Percentiles rank a stretch among this genome's conserved stretches.
Conservation (phyloP, 1,140 invertebrate species). For the Lepidostoma basale region DNA sequence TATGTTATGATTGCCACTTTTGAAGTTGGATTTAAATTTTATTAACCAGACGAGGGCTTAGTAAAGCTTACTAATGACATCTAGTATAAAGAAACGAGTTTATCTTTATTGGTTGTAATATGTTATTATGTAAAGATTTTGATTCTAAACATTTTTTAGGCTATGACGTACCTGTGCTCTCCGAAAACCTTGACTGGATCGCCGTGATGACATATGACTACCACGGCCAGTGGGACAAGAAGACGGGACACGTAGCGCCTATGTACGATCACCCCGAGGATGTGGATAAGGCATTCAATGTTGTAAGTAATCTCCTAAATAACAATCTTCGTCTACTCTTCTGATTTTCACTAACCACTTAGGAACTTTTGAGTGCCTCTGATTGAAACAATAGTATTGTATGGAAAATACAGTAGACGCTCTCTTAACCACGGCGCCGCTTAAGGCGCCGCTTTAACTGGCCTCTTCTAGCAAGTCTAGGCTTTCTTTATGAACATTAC, state of each 20-base stretch:
- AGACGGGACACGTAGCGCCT: constrained; percentile 85
- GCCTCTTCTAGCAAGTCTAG: too few species aligned
- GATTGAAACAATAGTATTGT: not conserved
- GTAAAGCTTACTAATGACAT: too few species aligned
- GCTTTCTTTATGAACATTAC: too few species aligned
- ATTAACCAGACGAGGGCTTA: too few species aligned
- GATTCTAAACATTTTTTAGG: constrained; percentile 51
- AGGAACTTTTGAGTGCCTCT: not conserved
- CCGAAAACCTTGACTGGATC: constrained; percentile 82
- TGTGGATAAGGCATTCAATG: constrained; percentile 76
- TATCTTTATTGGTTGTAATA: too few species aligned
- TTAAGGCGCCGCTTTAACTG: too few species aligned
- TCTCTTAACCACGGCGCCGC: too few species aligned
- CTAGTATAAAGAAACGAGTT: too few species aligned
- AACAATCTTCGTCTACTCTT: too few species aligned
- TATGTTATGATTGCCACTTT: too few species aligned
- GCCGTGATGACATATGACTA: constrained; percentile 91
- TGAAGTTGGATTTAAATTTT: too few species aligned
- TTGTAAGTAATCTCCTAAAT: constrained; percentile 58
- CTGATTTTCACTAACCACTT: not conserved
- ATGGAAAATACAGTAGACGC: not conserved
- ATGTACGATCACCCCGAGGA: constrained; percentile 78
- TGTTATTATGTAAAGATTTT: too few species aligned
- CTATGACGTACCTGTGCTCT: constrained; percentile 76
- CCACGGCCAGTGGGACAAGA: constrained; percentile 90